Percentiles rank a stretch among this genome's conserved stretches.
phyloP scores from a whole-genome alignment of 2,113 vertebrate genomes.

The Aspidoscelis tigris region DNA sequence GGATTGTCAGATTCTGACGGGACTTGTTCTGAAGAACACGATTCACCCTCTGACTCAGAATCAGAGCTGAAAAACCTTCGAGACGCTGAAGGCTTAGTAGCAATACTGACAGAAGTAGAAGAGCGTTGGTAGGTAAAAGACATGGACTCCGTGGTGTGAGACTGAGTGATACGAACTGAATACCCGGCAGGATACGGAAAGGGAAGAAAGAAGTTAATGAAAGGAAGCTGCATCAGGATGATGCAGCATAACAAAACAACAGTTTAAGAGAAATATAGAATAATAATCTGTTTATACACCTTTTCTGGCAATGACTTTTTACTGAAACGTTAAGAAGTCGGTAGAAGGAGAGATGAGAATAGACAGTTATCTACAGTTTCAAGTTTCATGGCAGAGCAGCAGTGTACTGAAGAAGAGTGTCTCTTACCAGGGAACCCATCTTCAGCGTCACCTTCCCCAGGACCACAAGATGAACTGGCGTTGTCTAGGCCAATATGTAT shows the following conservation, averaged over 20 bases:
- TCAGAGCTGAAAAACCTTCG: conserved; percentile 82
- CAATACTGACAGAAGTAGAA: conserved; percentile 91
- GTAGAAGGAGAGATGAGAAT: neutral
- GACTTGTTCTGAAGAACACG: conserved; percentile 79
- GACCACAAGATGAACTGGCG: conserved; percentile 91
- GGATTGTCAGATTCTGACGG: conserved; percentile 80
- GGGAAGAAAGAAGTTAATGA: conserved; percentile 56
- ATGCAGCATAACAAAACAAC: neutral
- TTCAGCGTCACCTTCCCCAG: conserved; percentile 88
- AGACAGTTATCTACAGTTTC: neutral
- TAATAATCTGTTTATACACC: neutral
- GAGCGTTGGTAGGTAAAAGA: conserved; percentile 95
- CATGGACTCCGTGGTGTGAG: conserved; percentile 93
- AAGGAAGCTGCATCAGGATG: neutral
- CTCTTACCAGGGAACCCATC: conserved; percentile 88
- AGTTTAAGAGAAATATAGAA: neutral
- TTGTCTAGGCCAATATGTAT: conserved; percentile 92
- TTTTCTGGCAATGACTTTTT: neutral
- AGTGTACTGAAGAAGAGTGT: neutral
- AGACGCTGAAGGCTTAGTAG: conserved; percentile 87
- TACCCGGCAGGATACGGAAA: conserved; percentile 60
- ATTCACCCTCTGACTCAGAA: conserved; percentile 84
- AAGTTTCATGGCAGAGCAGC: conserved; percentile 15
- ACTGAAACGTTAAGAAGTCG: neutral
- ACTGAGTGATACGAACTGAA: conserved; percentile 93